These are phyloP conservation scores for Ciconia nigra DNA, from an alignment of 2,797 vertebrate genomes.

Conservation along the genomic window DNA sequence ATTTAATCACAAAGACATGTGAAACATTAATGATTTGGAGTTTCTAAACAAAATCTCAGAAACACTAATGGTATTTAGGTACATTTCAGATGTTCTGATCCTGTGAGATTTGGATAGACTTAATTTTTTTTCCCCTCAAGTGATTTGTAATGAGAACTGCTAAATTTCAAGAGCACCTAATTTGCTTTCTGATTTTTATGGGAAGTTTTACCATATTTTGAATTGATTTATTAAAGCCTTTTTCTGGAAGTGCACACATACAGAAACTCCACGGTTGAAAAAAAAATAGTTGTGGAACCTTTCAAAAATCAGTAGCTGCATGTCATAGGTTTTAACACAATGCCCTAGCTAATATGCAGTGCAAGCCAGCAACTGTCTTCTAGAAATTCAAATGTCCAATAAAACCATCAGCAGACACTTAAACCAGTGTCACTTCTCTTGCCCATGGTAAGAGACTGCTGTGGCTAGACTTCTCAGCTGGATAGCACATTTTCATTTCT, in stretches of 20 bases:
- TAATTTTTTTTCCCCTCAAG: not conserved
- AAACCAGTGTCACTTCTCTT: not conserved
- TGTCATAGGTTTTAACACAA: not conserved
- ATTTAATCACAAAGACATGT: constrained; percentile 59
- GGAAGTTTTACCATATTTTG: constrained; percentile 20
- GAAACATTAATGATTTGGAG: constrained; percentile 4
- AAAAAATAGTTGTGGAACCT: not conserved
- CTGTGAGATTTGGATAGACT: constrained; percentile 3
- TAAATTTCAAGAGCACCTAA: constrained; percentile 30
- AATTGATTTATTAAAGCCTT: not conserved
- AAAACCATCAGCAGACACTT: not conserved
- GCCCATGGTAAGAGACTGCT: not conserved
- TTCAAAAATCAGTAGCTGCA: not conserved
- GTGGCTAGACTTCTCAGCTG: not conserved
- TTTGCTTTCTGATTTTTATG: constrained; percentile 39
- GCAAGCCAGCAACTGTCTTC: not conserved
- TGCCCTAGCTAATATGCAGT: not conserved
- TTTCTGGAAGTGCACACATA: not conserved
- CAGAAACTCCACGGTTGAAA: not conserved
- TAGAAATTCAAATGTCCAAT: not conserved
- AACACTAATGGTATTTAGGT: not conserved
- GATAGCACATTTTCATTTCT: not conserved
- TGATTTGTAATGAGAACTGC: constrained; percentile 31
- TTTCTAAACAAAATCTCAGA: constrained; percentile 27
- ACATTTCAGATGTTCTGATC: not conserved